A percentile compares a stretch with the other conserved stretches of the same genome.
These are phyloP conservation scores for Tiliqua scincoides DNA, from an alignment of 2,113 vertebrate genomes.

Conservation along the genomic window DNA sequence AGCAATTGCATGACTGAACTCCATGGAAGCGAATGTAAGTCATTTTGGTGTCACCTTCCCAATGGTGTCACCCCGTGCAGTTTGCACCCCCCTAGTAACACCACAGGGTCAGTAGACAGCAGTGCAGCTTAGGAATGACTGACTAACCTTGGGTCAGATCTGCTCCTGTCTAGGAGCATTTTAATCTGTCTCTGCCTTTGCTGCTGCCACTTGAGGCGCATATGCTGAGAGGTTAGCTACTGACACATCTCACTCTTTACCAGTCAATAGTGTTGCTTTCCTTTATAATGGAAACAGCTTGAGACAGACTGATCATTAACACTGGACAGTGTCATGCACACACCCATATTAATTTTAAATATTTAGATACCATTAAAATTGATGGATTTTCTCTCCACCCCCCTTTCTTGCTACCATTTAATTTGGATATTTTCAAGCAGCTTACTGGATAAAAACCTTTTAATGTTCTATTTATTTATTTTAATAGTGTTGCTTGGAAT, in stretches of 20 bases:
- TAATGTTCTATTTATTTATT: conserved; percentile 83
- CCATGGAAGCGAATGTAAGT: too few species aligned
- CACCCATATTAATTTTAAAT: conserved; percentile 72
- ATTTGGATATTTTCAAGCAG: conserved; percentile 79
- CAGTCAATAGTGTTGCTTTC: conserved; percentile 27
- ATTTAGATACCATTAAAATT: conserved; percentile 74
- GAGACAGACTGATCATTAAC: conserved; percentile 32
- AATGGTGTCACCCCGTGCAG: too few species aligned
- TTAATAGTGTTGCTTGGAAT: conserved; percentile 75
- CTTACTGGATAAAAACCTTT: conserved; percentile 79
- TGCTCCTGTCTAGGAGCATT: not conserved
- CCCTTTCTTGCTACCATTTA: conserved; percentile 59
- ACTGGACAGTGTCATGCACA: conserved; percentile 54
- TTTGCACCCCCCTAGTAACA: too few species aligned
- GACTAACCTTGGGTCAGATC: not conserved
- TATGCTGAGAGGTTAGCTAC: not conserved
- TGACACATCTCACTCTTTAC: not conserved
- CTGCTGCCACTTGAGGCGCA: not conserved
- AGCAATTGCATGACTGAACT: too few species aligned
- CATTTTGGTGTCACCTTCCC: too few species aligned
- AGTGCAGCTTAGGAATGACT: not conserved
- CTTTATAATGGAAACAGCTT: conserved; percentile 32
- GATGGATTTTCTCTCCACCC: conserved; percentile 39
- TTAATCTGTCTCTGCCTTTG: not conserved
- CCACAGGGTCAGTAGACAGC: not conserved